Conservation (phyloP, 2,797 vertebrate genomes). For the Yasuhikotakia modesta region DNA sequence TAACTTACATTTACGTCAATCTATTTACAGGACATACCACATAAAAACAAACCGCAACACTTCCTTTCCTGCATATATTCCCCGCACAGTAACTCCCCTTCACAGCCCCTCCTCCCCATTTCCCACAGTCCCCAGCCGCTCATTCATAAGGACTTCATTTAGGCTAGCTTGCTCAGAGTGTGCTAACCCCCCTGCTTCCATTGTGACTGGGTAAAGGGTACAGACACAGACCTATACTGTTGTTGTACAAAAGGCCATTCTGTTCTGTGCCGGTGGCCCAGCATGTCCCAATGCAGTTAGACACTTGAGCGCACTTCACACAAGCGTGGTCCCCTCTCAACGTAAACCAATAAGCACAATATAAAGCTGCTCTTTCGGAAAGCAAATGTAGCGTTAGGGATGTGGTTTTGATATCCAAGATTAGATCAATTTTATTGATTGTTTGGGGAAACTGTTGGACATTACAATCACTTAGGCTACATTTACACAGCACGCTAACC, state of each 20-base stretch:
- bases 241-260: conserved; percentile 61
- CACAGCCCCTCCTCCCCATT: conserved; percentile 6
- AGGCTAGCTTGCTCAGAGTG: conserved; percentile 18
- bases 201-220: conserved; percentile 21
- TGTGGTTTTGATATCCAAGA: neutral
- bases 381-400: neutral
- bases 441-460: neutral
- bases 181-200: conserved; percentile 44
- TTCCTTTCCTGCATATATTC: conserved; percentile 14
- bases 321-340: conserved; percentile 17
- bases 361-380: conserved; percentile 15
- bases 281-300: conserved; percentile 60
- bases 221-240: conserved; percentile 41
- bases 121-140: conserved; percentile 30
- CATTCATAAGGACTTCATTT: conserved; percentile 54
- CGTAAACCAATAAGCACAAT: conserved; percentile 45
- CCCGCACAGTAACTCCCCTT: conserved; percentile 40
- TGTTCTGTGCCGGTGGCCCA: conserved; percentile 50
- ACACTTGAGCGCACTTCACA: conserved; percentile 61
- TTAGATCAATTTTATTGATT: neutral
- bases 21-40: neutral
- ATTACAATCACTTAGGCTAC: neutral
- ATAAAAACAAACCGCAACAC: conserved; percentile 33
- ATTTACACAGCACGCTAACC: neutral
- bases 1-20: neutral